Evolutionary conservation across 2,113 vertebrate genomes (phyloP), one percentile per base, ranked within the genome.

Genomic region (Halichoerus grypus): DNA sequence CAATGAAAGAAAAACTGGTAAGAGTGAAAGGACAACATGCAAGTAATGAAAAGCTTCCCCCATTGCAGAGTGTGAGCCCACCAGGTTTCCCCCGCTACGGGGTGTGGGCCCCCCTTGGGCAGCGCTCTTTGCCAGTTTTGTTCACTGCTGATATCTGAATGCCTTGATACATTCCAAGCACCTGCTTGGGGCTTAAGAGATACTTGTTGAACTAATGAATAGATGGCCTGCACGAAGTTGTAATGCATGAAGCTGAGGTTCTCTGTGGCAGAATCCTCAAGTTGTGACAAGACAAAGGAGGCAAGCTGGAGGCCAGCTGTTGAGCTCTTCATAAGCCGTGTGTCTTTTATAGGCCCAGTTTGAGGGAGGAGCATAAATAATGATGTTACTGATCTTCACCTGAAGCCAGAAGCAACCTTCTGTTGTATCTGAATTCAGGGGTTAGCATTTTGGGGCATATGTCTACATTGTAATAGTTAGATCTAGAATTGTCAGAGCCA

Each of bases 51-150:
- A 33, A 18, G 19, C 12, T 39, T 49, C 22, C 39, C 10, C 12
- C 39, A 15, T 74, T 74, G 16, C 7, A 4, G 22, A 42, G 71
- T 39, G 21, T 72, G 36, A 22, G 36, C n/a, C 9, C 67, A 71
- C 18, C 67, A 33, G 31, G 6, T 31, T 67, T 22, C 14, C 18
- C 51, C 67, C 0, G 0, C 33, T 19, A 0, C 16, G 55, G 9
- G 15, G 1, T 0, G 6, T 18, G 63, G 33, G 33, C 11, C 46
- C 22, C 31, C 8, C 26, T 1, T 0, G 11, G 63, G 31, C 21
- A 36, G n/a, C 8, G 8, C 14, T 28, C 0, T 33, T 15, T 74
- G 89, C 9, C 42, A 18, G 11, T 39, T 69, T 28, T 26, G 31
- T 26, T 67, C 49, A 19, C 57, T 63, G 13, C 51, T 33, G 8